Evolutionary conservation across 2,888 invertebrate species (phyloP), one percentile per base, ranked within the genome.

Genomic region (Volucella inflata): DNA sequence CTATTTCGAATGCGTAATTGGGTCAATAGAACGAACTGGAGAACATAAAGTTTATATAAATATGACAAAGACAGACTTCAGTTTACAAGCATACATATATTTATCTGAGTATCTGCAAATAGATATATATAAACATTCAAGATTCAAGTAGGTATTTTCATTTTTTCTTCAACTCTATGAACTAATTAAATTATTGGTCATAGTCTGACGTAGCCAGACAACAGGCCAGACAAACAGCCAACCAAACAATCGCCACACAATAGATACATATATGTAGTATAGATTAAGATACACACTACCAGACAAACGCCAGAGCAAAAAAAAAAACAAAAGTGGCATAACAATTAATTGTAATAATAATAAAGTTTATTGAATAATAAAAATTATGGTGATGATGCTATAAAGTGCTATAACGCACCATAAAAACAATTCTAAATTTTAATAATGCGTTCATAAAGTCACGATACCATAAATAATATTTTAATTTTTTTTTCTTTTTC

Each of bases 361-460:
- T 90, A 88, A 90, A 88, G 80, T 88, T 90, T 89, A 91, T 91
- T 90, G 90, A 89, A 90, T 88, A 90, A 88, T 89, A 90, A 91
- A 90, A 89, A 88, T 88, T 87, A 89, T 87, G 88, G 74, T 88
- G 87, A 91, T 91, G 90, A 90, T 90, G 90, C 90, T 89, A 91
- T 90, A 90, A 91, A 90, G 89, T 89, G 30, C 30, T 30, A 30
- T 30, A 30, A 30, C 30, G 30, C 6, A 30, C 89, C 90, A 91
- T 91, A 90, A 91, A 91, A 91, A 88, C 91, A 91, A 91, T 91
- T 90, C 89, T 89, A 89, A 90, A 90, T 88, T 89, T 89, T 90
- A 90, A 91, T 91, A 90, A 90, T 87, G 88, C 87, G 80, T 87
- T 87, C 79, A 83, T 87, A 84, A 87, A 74, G 77, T 82, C 87